Evolutionary conservation across 1,140 invertebrate species (phyloP), one percentile per base, ranked within the genome.

Genomic region (Conopomorpha cramerella): DNA sequence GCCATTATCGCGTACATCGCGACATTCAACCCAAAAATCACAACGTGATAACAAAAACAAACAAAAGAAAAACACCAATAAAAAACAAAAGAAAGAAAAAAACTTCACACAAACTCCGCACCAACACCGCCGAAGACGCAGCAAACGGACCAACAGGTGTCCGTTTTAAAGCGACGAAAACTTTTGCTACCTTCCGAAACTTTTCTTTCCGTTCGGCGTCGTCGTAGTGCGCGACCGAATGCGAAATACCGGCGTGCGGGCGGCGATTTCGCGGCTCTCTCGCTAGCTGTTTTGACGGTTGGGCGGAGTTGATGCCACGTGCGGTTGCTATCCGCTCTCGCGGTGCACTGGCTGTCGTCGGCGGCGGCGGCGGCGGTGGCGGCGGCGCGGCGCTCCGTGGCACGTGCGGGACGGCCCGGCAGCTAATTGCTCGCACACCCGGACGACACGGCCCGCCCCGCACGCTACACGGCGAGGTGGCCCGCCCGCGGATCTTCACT

Each of bases 341-440:
- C 63, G 60, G 66, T 47, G 47, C 50, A 67, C 64, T 66, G 55
- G 32, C 50, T 52, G 45, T 35, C 36, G 34, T 56, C 47, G 40
- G 19, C 27, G 44, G 46, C 54, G 53, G 27, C 34, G 36, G 34
- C 49, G 63, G 59, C 66, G 68, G 66, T 66, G 60, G 50, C 45
- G 30, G 26, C 31, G 34, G 38, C 39, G 34, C 41, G 43, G 37
- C 30, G 44, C 41, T 38, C 40, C 38, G 36, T 28, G 48, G 31
- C 39, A 35, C 26, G 39, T 39, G 44, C 28, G 39, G 35, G 38
- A 30, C 52, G 51, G 47, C 49, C 51, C 41, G 40, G 47, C 43
- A 61, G 70, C 68, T 77, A 73, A 74, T 74, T 71, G 70, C 60
- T 64, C 64, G 58, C 66, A 55, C 71, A 71, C 68, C 70, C n/a